A percentile compares a stretch with the other conserved stretches of the same genome.
phyloP scores from a whole-genome alignment of 2,888 invertebrate species.

The Saturnia pavonia region DNA sequence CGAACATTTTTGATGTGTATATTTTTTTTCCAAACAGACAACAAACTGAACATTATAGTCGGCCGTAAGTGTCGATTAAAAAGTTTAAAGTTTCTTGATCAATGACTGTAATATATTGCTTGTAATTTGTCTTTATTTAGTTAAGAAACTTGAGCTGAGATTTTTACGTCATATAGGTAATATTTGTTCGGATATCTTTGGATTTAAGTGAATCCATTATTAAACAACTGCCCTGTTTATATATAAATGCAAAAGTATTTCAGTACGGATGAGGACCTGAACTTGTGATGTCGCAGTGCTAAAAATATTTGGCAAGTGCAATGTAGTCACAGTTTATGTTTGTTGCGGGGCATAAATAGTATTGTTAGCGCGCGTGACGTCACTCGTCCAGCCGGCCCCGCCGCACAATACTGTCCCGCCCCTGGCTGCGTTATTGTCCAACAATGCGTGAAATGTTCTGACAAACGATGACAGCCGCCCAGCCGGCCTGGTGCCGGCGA shows the following conservation, averaged over 20 bases:
- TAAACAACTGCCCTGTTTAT: too few relatives aligned
- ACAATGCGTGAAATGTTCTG: constrained; percentile 82
- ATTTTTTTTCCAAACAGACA: constrained; percentile 58
- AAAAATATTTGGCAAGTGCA: constrained; percentile 20
- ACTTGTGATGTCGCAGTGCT: neutral
- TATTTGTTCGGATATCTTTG: too few relatives aligned
- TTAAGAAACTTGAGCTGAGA: neutral
- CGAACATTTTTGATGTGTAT: constrained; percentile 77
- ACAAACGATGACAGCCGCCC: constrained; percentile 82
- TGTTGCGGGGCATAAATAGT: constrained; percentile 23
- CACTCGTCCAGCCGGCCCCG: constrained; percentile 41
- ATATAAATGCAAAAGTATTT: too few relatives aligned
- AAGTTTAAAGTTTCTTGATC: constrained; percentile 5
- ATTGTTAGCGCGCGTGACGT: constrained; percentile 45
- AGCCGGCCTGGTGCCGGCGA: constrained; percentile 66
- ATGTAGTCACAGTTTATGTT: constrained; percentile 26
- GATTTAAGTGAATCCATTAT: too few relatives aligned
- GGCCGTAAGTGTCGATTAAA: constrained; percentile 20
- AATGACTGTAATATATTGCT: constrained; percentile 14
- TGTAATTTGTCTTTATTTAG: neutral
- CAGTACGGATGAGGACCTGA: too few relatives aligned
- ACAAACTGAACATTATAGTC: constrained; percentile 67
- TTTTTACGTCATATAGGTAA: too few relatives aligned
- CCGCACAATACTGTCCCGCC: constrained; percentile 60
- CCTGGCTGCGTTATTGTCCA: constrained; percentile 77